A percentile compares a stretch with the other conserved stretches of the same genome.
Evolutionary conservation across 2,797 vertebrate species (phyloP).

Genomic region (Telmatherina bonti): DNA sequence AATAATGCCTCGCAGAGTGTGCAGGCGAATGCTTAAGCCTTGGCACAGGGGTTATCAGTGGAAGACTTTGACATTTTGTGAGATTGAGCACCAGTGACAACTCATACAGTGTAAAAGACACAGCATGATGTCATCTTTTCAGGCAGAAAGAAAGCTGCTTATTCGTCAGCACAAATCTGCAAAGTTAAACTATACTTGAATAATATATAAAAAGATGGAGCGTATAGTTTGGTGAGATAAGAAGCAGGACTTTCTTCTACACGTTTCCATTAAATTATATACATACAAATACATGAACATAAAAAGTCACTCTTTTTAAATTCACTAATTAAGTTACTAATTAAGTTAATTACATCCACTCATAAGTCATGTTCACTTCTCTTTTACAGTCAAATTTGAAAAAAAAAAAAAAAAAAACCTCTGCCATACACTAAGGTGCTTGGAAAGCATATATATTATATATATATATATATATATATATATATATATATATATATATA

Average conservation of each 20-base stretch:
- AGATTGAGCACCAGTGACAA: background rate
- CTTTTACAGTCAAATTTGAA: too few relatives aligned
- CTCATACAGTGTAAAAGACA: background rate
- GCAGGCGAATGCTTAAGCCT: conserved; percentile 1
- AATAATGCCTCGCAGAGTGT: background rate
- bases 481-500: too few relatives aligned
- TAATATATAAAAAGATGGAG: background rate
- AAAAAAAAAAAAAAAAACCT: too few relatives aligned
- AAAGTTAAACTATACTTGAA: background rate
- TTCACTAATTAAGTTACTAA: conserved; percentile 6
- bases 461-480: too few relatives aligned
- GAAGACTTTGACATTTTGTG: background rate
- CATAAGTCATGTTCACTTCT: background rate
- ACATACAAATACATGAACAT: conserved; percentile 22
- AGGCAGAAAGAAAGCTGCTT: background rate
- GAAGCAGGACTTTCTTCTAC: too few relatives aligned
- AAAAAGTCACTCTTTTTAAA: conserved; percentile 9
- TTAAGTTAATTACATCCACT: background rate
- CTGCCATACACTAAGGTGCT: too few relatives aligned
- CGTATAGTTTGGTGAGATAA: background rate
- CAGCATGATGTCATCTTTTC: background rate
- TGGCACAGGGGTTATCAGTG: background rate
- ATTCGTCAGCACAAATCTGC: background rate
- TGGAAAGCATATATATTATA: too few relatives aligned
- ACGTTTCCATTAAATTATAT: too few relatives aligned